These are phyloP conservation scores for Echinometra lucunter DNA, from an alignment of 53 echinoderm and acorn worm species.

Conservation along the genomic window DNA sequence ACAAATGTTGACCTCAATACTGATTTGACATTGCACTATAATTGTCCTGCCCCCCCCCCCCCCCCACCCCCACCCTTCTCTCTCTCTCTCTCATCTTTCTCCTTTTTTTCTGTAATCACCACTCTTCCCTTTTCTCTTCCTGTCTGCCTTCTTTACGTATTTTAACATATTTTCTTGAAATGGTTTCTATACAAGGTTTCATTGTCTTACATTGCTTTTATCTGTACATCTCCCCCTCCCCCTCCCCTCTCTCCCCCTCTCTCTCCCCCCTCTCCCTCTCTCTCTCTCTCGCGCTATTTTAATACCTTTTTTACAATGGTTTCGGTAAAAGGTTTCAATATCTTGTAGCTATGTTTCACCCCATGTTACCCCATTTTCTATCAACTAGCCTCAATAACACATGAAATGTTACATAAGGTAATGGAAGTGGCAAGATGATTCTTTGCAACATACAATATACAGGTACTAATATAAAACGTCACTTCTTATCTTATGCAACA, in stretches of 20 bases:
- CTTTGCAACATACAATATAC: not conserved
- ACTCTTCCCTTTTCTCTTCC: not conserved
- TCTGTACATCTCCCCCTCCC: too few relatives aligned
- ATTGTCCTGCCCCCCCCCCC: not conserved
- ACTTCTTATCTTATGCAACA: not conserved
- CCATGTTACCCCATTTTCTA: not conserved
- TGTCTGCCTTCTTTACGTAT: not conserved
- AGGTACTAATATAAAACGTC: not conserved
- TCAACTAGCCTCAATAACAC: not conserved
- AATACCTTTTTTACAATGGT: not conserved
- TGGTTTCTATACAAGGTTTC: too few relatives aligned
- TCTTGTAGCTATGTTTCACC: not conserved
- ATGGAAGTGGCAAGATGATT: not conserved
- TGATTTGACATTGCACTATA: constrained; percentile 26
- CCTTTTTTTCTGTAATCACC: not conserved
- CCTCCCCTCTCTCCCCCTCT: not conserved
- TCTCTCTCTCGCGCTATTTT: not conserved
- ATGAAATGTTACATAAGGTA: not conserved
- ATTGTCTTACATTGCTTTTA: too few relatives aligned
- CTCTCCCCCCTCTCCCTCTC: not conserved
- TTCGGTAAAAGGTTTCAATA: not conserved
- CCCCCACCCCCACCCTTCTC: not conserved
- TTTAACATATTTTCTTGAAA: too few relatives aligned
- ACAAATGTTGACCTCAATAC: not conserved
- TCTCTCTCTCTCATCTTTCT: not conserved